Conservation (phyloP, 1,140 invertebrate genomes). For the Drosophila azteca region DNA sequence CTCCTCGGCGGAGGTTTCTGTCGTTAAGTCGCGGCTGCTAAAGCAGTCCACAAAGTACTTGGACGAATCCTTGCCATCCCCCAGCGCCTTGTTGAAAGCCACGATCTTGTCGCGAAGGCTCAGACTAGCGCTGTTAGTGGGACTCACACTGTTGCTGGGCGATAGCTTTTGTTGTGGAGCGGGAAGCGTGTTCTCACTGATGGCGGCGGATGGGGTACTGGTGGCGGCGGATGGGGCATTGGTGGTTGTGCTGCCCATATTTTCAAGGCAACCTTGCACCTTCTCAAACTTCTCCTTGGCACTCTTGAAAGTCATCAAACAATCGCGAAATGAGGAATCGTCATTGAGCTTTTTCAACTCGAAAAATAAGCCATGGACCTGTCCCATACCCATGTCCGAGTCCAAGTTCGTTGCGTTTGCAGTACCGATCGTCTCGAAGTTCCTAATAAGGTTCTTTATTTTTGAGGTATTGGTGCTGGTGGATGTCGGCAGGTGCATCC, state of each 20-base stretch:
- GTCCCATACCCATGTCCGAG: slow-evolving; percentile 12
- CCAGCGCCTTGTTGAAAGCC: slow-evolving; percentile 52
- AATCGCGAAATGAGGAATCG: slow-evolving; percentile 54
- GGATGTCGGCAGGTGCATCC: background rate
- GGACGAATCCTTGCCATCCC: slow-evolving; percentile 19
- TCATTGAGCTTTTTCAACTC: slow-evolving; percentile 63
- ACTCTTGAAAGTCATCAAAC: slow-evolving; percentile 49
- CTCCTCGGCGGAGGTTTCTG: background rate
- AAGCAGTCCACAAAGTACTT: slow-evolving; percentile 56
- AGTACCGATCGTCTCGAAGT: slow-evolving; percentile 48
- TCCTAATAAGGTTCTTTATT: slow-evolving; percentile 61
- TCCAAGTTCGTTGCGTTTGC: background rate
- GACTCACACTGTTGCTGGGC: background rate
- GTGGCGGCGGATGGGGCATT: too few species aligned
- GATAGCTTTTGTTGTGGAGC: slow-evolving; percentile 7
- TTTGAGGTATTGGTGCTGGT: slow-evolving; percentile 23
- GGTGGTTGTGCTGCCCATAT: background rate
- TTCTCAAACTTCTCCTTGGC: slow-evolving; percentile 63
- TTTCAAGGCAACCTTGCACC: slow-evolving; percentile 30
- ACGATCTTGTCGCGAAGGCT: slow-evolving; percentile 57
- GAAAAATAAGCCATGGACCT: slow-evolving; percentile 37
- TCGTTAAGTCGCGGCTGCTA: slow-evolving; percentile 12
- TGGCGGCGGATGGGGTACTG: background rate
- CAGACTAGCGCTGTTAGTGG: slow-evolving; percentile 13
- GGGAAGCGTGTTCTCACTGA: background rate